phyloP scores from a whole-genome alignment of 2,113 vertebrate species.

The Fukomys damarensis region DNA sequence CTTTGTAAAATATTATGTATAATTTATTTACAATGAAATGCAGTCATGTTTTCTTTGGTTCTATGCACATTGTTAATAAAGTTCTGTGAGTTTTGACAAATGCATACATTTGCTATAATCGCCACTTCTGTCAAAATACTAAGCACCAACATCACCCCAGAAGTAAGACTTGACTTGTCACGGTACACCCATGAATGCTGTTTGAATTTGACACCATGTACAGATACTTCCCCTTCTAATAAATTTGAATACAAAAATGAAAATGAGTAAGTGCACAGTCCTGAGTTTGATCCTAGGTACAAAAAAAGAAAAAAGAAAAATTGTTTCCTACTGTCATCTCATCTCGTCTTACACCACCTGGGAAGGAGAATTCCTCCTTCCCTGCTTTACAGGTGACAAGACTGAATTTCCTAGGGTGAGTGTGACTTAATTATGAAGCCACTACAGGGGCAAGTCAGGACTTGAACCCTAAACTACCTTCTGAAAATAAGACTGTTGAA shows the following conservation, averaged over 20 bases:
- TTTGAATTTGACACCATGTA: neutral
- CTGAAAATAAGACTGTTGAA: neutral
- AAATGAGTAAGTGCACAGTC: too few relatives aligned
- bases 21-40: neutral
- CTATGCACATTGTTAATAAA: neutral
- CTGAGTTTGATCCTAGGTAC: too few relatives aligned
- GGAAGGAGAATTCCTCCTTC: neutral
- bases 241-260: neutral
- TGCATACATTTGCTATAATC: neutral
- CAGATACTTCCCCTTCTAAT: neutral
- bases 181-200: accelerated
- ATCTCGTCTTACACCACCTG: neutral
- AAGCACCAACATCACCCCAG: neutral
- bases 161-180: neutral
- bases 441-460: too few relatives aligned
- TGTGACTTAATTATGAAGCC: neutral
- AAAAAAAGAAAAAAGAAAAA: too few relatives aligned
- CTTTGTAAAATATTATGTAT: neutral
- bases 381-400: neutral
- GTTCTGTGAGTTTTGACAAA: neutral
- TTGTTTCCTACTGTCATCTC: neutral
- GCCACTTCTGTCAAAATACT: neutral
- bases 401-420: accelerated
- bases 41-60: neutral
- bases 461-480: neutral